Base-by-base conservation (phyloP, 2,797 vertebrate species). In the Dicrostonyx torquatus region DNA sequence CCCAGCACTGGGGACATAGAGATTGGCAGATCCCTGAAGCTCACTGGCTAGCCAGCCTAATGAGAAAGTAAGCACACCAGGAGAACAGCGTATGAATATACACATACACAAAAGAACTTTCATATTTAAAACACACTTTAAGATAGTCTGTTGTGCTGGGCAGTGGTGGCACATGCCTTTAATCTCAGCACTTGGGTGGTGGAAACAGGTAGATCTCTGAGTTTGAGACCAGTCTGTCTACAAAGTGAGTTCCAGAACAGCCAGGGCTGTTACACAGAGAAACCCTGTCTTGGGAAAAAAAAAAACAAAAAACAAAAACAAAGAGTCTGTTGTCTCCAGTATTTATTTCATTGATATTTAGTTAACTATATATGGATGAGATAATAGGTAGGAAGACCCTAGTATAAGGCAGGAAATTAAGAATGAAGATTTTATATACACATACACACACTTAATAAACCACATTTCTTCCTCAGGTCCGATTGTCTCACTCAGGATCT, bases 401-500 rank as follows among this genome's bases (percentile, higher is more conserved):
- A 22, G 37, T 93, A 31, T 31, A 83, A 53, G 17, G 89, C 29
- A 79, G n/a, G 26, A 53, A 1, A 85, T 91, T 34, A 53, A 58
- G 80, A 90, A 85, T 91, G n/a, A 53, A 58, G 80, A 90, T 53
- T 87, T 34, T 96, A 6, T 79, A 9, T 76, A 91, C 29, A n/a
- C 93, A 80, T 58, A 13, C 62, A 87, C 90, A n/a, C 87, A 80
- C 31, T 94, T 84, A 87, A 66, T 2, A 92, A 86, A 88, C 31
- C 3, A 0, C 3, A 11, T 98, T 96, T 87, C 97, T 13, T 97
- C 79, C 70, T 94, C 95, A 99, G 99, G 99, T 98, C 99, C 73
- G 99, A 99, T 97, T 99, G 99, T 97, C 98, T 99, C 98, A 97
- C 99, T 14, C 92, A 99, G 98, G 99, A 99, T 95, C 97, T 97